phyloP scores from a whole-genome alignment of 2,888 invertebrate genomes.

The Rhabditoides inermis region DNA sequence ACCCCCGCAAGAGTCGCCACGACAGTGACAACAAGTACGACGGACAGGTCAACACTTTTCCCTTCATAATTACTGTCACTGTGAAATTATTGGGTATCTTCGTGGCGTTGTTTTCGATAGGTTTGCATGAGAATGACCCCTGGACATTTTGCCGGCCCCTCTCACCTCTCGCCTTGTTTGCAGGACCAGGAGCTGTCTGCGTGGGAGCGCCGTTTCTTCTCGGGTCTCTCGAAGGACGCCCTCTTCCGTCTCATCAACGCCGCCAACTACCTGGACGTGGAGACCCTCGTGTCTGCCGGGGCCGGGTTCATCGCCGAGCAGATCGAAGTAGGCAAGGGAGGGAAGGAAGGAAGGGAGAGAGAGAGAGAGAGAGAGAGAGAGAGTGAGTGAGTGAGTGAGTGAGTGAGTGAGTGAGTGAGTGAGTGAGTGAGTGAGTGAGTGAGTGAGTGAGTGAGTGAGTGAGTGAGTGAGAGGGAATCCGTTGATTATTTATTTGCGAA shows the following conservation, averaged over 20 bases:
- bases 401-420: no score
- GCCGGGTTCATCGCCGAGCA: conserved; percentile 6
- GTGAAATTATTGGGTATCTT: no score
- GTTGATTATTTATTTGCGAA: no score
- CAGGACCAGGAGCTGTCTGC: neutral
- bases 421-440: no score
- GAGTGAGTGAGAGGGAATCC: no score
- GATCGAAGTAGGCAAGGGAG: neutral
- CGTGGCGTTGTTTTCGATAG: no score
- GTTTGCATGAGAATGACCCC: no score
- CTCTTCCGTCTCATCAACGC: conserved; percentile 9
- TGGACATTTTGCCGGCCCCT: no score
- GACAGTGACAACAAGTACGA: conserved; percentile 7
- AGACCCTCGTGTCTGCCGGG: conserved; percentile 4
- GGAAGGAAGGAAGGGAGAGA: neutral
- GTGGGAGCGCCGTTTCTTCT: conserved; percentile 8
- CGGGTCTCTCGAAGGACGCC: neutral
- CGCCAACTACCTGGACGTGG: conserved; percentile 11
- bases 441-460: no score
- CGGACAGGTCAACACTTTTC: conserved; percentile 2
- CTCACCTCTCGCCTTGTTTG: neutral
- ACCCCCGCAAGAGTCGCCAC: conserved; percentile 1
- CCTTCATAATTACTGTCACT: no score
- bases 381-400: no score
- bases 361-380: neutral